Evolutionary conservation across 1,140 invertebrate species (phyloP), one percentile per base, ranked within the genome.

Genomic region (Bombus difficillimus): DNA sequence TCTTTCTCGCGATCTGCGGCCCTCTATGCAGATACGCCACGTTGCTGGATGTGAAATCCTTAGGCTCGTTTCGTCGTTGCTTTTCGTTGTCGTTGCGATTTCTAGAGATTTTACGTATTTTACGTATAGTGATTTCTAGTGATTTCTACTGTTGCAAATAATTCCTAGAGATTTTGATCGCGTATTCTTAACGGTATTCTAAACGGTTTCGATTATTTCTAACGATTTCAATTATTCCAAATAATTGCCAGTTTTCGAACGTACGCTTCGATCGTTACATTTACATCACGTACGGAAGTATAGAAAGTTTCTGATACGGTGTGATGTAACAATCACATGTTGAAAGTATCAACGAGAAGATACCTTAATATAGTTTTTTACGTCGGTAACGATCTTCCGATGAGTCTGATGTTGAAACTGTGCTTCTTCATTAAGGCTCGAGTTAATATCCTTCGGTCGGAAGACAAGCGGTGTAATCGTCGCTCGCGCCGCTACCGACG

Each of bases 1-100:
- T 90, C 89, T 90, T 90, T 90, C 89, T 90, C 86, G 80, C 83
- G 78, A 88, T 83, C 85, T 81, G 5, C 47, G 72, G 59, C 75
- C 74, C 47, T 62, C 66, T 68, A n/a, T 39, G 12, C 13, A 22
- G n/a, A 32, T 22, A 25, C 32, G 53, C 71, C 75, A 78, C 72
- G 28, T 76, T 71, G 76, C 66, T 59, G 83, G 73, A 81, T 66
- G 53, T 76, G 78, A 53, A 32, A 43, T 78, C 28, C 43, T 69
- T 64, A 64, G 62, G 37, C 75, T 66, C n/a, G 15, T 18, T 53
- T 71, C 64, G 6, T 43, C 53, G 43, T 68, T 37, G n/a, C 37
- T 28, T 62, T 68, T 66, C 69, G 25, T 22, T 8, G 6, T n/a
- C 28, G 28, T n/a, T n/a, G 1, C 59, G 28, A 62, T 62, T 53